Evolutionary conservation across 2,797 vertebrate genomes (phyloP).

Genomic region (Tenualosa thibaudeaui): DNA sequence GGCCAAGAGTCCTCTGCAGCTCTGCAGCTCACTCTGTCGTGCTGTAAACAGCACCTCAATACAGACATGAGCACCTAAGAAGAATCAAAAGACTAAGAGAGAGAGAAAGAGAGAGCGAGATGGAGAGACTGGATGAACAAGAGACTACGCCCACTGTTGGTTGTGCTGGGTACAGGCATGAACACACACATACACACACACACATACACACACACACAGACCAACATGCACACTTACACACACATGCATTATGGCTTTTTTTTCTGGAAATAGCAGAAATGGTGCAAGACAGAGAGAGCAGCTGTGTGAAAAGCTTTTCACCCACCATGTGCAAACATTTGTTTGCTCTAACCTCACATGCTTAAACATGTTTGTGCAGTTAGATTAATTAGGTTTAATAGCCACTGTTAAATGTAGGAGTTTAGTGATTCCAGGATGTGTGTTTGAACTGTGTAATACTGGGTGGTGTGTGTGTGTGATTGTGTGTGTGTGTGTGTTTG

Average conservation of each 20-base stretch:
- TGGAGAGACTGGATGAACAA: conserved; percentile 50
- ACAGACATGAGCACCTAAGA: background rate
- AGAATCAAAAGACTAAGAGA: background rate
- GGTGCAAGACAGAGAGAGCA: conserved; percentile 31
- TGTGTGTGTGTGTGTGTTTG: conserved; percentile 1
- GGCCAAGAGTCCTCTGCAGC: background rate
- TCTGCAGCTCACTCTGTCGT: background rate
- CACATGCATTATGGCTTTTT: conserved; percentile 35
- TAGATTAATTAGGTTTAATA: conserved; percentile 77
- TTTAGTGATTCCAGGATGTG: conserved; percentile 65
- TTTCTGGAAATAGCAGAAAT: conserved; percentile 29
- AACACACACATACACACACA: conserved; percentile 23
- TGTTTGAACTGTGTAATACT: conserved; percentile 26
- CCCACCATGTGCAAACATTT: conserved; percentile 72
- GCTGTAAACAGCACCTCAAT: conserved; percentile 12
- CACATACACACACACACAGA: background rate
- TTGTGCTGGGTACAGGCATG: conserved; percentile 41
- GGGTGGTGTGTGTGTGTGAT: conserved; percentile 13
- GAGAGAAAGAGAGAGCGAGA: background rate
- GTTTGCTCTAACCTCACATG: conserved; percentile 70
- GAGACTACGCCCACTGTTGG: conserved; percentile 21
- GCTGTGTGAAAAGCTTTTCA: conserved; percentile 59
- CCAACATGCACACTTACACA: background rate
- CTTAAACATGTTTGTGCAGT: conserved; percentile 70
- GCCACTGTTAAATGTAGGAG: conserved; percentile 74